phyloP scores from a whole-genome alignment of 1,140 invertebrate genomes.

The Lordiphosa mommai region DNA sequence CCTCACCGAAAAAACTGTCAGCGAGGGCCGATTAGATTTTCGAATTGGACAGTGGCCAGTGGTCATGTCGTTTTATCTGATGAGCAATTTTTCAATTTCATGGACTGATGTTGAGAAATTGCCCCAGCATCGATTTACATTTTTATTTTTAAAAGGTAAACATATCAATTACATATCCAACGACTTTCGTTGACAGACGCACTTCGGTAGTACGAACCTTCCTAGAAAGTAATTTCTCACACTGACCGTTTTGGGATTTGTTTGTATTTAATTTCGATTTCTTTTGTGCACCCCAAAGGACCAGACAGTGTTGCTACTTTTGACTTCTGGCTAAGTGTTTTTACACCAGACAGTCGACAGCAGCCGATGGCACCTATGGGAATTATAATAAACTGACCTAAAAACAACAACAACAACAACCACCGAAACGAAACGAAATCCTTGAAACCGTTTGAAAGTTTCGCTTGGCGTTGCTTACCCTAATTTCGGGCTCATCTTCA shows the following conservation, averaged over 20 bases:
- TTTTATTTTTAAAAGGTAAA: conserved; percentile 57
- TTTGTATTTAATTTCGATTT: conserved; percentile 73
- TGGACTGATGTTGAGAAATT: conserved; percentile 65
- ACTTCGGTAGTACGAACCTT: conserved; percentile 28
- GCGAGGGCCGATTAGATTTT: conserved; percentile 30
- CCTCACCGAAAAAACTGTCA: conserved; percentile 55
- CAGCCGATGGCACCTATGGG: conserved; percentile 72
- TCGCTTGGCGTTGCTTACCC: conserved; percentile 66
- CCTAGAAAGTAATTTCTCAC: conserved; percentile 71
- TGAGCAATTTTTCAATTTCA: conserved; percentile 71
- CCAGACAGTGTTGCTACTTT: conserved; percentile 53
- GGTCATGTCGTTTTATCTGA: conserved; percentile 47
- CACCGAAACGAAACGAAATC: conserved; percentile 36
- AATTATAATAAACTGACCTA: conserved; percentile 67
- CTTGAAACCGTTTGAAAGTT: conserved; percentile 76
- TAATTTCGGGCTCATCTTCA: conserved; percentile 60
- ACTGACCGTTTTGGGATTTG: conserved; percentile 64
- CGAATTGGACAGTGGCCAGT: conserved; percentile 1
- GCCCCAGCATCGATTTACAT: conserved; percentile 54
- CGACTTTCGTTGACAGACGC: conserved; percentile 57
- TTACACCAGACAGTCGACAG: conserved; percentile 28
- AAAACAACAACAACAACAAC: background rate
- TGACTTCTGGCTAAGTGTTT: conserved; percentile 56
- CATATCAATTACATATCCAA: conserved; percentile 69
- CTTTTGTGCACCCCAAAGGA: conserved; percentile 18